A percentile compares a stretch with the other conserved stretches of the same genome.
phyloP scores from a whole-genome alignment of 2,113 vertebrate genomes.

The Aegypius monachus region DNA sequence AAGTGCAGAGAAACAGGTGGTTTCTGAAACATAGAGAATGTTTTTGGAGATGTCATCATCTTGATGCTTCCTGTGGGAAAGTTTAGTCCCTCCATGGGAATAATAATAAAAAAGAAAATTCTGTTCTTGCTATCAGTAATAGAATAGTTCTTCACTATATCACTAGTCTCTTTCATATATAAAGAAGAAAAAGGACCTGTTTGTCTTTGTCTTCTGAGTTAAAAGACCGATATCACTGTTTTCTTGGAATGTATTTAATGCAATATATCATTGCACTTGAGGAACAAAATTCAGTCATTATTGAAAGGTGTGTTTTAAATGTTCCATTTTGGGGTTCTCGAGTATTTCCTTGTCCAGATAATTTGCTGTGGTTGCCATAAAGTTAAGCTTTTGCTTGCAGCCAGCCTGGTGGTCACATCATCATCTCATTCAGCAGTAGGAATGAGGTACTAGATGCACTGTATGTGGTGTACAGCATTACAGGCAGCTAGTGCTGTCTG shows the following conservation, averaged over 20 bases:
- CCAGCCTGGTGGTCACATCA: not conserved
- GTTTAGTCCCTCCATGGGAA: not conserved
- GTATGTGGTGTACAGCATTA: fast-evolving
- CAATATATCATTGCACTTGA: not conserved
- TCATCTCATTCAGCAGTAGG: not conserved
- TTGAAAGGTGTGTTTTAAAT: not conserved
- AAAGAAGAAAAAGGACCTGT: not conserved
- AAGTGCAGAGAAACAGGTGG: not conserved
- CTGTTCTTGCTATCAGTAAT: not conserved
- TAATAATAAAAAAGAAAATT: not conserved
- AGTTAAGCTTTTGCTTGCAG: not conserved
- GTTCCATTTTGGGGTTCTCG: not conserved
- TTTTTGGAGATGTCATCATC: not conserved
- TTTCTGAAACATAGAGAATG: not conserved
- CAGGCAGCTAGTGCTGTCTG: not conserved
- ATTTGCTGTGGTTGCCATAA: not conserved
- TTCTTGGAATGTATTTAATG: not conserved
- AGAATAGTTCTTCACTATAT: not conserved
- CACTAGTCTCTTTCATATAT: not conserved
- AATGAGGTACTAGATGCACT: not conserved
- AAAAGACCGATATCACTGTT: fast-evolving
- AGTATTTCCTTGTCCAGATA: not conserved
- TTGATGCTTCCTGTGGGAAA: not conserved
- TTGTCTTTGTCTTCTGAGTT: not conserved
- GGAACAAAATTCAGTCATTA: not conserved